Evolutionary conservation across 2,113 vertebrate species (phyloP), one percentile per base, ranked within the genome.

Genomic region (Rhabdornis inornatus): DNA sequence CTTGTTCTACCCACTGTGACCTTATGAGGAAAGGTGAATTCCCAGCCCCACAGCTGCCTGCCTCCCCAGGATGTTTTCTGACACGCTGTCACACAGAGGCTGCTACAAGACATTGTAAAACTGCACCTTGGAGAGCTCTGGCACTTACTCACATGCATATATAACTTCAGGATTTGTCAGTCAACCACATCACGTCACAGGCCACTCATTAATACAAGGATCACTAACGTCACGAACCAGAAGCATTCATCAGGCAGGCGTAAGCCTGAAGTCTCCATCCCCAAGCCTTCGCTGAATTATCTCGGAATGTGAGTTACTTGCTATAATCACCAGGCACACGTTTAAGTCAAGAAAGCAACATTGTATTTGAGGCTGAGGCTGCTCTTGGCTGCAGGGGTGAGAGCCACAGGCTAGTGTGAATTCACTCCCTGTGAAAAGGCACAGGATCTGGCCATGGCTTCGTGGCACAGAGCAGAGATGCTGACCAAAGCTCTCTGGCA

Each of bases 141-240:
- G 77, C 83, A 92, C 82, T 92, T 44, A 44, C 50, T 80, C 42
- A 66, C 47, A 83, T 6, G 10, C 59, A 66, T 22, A 37, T 14
- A 23, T 49, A 96, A 91, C 89, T 94, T 91, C 71, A 74, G 90
- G 57, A 91, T 82, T 92, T 95, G 79, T 83, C 94, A 96, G 80
- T 81, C 70, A 87, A 90, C 35, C 63, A 15, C 57, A 84, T 87
- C 94, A 61, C 63, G 47, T 86, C 95, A 90, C 68, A 64, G 61
- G 57, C 39, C 44, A 8, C 60, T 87, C 72, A 39, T 60, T 92
- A 92, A 70, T 50, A 85, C 33, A 17, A 63, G 70, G 78, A 92
- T 96, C 94, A 95, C 92, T 78, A 86, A 71, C 64, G 78, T 88
- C 83, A 87, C 92, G 96, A 96, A 93, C 90, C 95, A 71, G 83